phyloP scores from a whole-genome alignment of 1,140 invertebrate genomes.

The Argopecten irradians region DNA sequence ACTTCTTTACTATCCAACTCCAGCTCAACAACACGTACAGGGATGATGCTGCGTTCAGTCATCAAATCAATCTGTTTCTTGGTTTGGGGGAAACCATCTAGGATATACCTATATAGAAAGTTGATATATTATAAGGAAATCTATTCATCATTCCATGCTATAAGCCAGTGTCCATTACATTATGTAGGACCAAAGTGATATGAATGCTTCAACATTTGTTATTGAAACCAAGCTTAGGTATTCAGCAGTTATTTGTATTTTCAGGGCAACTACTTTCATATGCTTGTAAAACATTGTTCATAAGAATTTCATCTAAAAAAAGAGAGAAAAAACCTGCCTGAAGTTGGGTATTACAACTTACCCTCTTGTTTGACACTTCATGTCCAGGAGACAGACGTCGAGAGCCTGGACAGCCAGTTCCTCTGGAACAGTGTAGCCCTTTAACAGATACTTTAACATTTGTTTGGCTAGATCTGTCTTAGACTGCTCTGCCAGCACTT shows the following conservation, averaged over 20 bases:
- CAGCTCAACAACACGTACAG: conserved; percentile 74
- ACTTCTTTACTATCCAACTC: conserved; percentile 72
- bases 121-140: not conserved
- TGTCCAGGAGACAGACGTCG: conserved; percentile 74
- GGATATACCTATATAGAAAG: conserved; percentile 70
- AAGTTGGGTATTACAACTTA: conserved; percentile 46
- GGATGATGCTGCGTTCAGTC: conserved; percentile 74
- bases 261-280: no score
- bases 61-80: conserved; percentile 74
- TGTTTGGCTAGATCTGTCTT: conserved; percentile 68
- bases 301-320: no score
- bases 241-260: no score
- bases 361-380: conserved; percentile 75
- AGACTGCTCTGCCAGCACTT: conserved; percentile 69
- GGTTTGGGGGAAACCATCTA: conserved; percentile 76
- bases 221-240: no score
- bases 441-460: conserved; percentile 69
- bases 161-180: not conserved
- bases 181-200: no score
- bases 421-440: conserved; percentile 73
- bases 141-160: not conserved
- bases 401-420: conserved; percentile 74
- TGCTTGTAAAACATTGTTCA: no score
- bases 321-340: no score
- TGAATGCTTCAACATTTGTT: no score